A percentile compares a stretch with the other conserved stretches of the same genome.
Conservation (phyloP, 1,140 invertebrate species). For the Nasonia longicornis region DNA sequence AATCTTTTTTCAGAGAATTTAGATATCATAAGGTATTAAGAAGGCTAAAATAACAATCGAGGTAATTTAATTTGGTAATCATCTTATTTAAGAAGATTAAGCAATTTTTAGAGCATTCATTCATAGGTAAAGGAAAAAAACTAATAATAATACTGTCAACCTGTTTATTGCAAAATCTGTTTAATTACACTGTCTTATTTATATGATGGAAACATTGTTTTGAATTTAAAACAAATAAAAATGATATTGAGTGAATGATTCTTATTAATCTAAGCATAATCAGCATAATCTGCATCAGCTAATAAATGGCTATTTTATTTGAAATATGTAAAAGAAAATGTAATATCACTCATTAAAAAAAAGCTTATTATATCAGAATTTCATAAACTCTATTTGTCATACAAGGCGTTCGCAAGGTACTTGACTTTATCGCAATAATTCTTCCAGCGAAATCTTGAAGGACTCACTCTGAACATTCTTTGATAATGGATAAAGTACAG, state of each 20-base stretch:
- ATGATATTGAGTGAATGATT: neutral
- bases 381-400: neutral
- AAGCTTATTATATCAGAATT: neutral
- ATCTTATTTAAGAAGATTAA: no score
- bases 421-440: conserved; percentile 1
- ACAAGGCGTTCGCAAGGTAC: conserved; percentile 21
- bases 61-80: no score
- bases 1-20: no score
- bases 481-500: conserved; percentile 28
- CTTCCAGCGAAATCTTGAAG: neutral
- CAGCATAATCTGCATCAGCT: no score
- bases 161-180: conserved; percentile 33
- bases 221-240: neutral
- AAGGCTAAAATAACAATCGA: no score
- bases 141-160: neutral
- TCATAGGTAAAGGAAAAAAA: neutral
- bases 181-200: conserved; percentile 34
- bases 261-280: neutral
- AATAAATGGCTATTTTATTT: neutral
- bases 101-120: no score
- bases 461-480: conserved; percentile 27
- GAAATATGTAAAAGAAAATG: neutral
- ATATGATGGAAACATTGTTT: conserved; percentile 10
- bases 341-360: neutral
- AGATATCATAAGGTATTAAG: no score